Conservation (phyloP, 2,113 vertebrate genomes). For the Etheostoma cragini region DNA sequence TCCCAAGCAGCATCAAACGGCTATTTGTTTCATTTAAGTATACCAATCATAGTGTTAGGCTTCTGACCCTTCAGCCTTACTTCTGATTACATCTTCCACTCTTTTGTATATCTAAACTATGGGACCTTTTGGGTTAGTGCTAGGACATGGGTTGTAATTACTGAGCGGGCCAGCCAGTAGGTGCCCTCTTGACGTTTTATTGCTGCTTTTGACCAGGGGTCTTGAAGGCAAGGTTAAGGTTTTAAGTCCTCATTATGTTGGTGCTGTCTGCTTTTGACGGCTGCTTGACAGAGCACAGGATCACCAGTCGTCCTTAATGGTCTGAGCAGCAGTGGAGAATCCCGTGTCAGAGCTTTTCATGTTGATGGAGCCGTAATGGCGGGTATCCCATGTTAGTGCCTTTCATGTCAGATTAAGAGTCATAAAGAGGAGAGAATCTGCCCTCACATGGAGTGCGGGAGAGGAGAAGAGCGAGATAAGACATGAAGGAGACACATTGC, state of each 20-base stretch:
- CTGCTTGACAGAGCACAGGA: slow-evolving; percentile 83
- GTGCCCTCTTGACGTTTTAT: slow-evolving; percentile 76
- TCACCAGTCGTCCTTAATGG: slow-evolving; percentile 80
- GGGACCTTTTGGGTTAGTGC: slow-evolving; percentile 70
- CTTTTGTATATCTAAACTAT: slow-evolving; percentile 77
- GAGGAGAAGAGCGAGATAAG: slow-evolving; percentile 88
- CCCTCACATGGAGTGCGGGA: slow-evolving; percentile 82
- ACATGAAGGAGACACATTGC: slow-evolving; percentile 91
- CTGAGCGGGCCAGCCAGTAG: slow-evolving; percentile 62
- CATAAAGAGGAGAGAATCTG: slow-evolving; percentile 82
- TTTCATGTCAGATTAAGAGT: slow-evolving; percentile 86
- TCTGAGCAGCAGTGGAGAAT: slow-evolving; percentile 74
- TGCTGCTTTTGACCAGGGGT: slow-evolving; percentile 76
- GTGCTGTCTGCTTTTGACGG: slow-evolving; percentile 73
- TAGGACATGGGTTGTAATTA: slow-evolving; percentile 75
- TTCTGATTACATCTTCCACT: slow-evolving; percentile 54
- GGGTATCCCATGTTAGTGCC: slow-evolving; percentile 81
- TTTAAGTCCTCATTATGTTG: slow-evolving; percentile 83
- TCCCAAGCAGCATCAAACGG: slow-evolving; percentile 36
- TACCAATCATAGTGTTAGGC: slow-evolving; percentile 29
- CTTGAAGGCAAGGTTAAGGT: slow-evolving; percentile 82
- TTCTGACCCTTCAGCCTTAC: slow-evolving; percentile 56
- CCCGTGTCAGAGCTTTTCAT: slow-evolving; percentile 81
- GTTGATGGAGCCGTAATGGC: slow-evolving; percentile 85
- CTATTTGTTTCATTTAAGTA: slow-evolving; percentile 43